phyloP scores from a whole-genome alignment of 2,797 vertebrate genomes.

The Schizopygopsis malacanthus region DNA sequence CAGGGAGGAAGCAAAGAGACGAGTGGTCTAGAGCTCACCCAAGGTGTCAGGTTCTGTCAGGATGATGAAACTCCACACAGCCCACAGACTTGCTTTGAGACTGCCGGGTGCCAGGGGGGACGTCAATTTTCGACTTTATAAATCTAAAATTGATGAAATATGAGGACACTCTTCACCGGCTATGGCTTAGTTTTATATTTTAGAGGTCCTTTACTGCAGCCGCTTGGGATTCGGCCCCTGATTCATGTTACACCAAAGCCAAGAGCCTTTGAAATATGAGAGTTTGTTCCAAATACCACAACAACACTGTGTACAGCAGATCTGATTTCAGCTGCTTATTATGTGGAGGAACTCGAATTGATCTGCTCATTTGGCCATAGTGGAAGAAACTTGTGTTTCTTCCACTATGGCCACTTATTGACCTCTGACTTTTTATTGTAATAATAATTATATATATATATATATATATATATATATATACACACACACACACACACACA shows the following conservation, averaged over 20 bases:
- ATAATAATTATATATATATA: too few species aligned
- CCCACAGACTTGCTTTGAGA: conserved; percentile 65
- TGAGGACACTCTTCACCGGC: conserved; percentile 64
- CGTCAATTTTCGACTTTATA: conserved; percentile 72
- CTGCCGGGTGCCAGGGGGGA: conserved; percentile 67
- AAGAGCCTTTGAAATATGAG: conserved; percentile 53
- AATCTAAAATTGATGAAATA: conserved; percentile 75
- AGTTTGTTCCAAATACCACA: conserved; percentile 49
- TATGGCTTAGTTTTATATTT: conserved; percentile 67
- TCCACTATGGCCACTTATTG: background rate
- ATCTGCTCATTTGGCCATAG: background rate
- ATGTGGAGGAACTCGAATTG: conserved; percentile 22
- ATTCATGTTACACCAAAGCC: conserved; percentile 67
- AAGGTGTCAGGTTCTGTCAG: conserved; percentile 77
- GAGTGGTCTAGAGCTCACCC: conserved; percentile 71
- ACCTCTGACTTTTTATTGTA: background rate
- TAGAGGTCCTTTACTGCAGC: conserved; percentile 46
- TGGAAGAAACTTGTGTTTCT: background rate
- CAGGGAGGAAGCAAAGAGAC: conserved; percentile 75
- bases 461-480: background rate
- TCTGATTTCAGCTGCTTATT: conserved; percentile 41
- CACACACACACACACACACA: background rate
- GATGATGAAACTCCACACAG: conserved; percentile 77
- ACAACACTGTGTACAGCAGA: conserved; percentile 47
- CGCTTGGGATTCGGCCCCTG: conserved; percentile 52